Base-by-base conservation (phyloP, 2,888 invertebrate genomes). In the Cerastis rubricosa region DNA sequence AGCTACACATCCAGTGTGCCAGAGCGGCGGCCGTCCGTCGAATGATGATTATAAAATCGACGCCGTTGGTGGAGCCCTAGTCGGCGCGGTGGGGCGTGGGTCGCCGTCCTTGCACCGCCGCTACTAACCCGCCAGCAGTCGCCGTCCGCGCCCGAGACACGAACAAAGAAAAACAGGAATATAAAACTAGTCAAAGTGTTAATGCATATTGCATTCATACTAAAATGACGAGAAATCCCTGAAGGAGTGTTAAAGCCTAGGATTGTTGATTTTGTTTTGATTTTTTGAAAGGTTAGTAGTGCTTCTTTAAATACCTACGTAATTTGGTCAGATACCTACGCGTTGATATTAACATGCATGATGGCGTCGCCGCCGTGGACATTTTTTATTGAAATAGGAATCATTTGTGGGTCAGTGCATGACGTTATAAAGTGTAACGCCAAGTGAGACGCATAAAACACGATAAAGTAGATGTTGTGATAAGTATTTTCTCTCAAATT, bases 211-310 rank as follows among this genome's bases (percentile, higher is more conserved):
- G 91, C 87, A 89, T 84, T 87, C 82, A 84, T 84, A 81, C 76
- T 88, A 92, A 89, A 91, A 93, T 94, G 92, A 86, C 87, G 89
- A 65, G 35, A 65, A 83, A 84, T 87, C 81, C 72, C 71, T 67
- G 80, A 82, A 83, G 71, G 87, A 89, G 90, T 91, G 90, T 87
- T 88, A 88, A 77, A 92, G 90, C 89, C 85, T 90, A 91, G 81
- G 83, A 87, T 85, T 88, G 83, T 85, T 77, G 82, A 82, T 88
- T 81, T 77, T 84, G 66, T 85, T 73, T 84, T 84, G 80, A 80
- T 81, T 85, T 85, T 80, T 85, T 75, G 71, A 88, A 91, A 95
- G 95, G 95, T 95, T 93, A 95, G 95, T 95, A 80, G 82, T 83
- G 92, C 81, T 89, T 89, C 85, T 92, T 92, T 92, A 84, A 90